Evolutionary conservation across 2,113 vertebrate species (phyloP), one percentile per base, ranked within the genome.

Genomic region (Cynopterus brachyotis): DNA sequence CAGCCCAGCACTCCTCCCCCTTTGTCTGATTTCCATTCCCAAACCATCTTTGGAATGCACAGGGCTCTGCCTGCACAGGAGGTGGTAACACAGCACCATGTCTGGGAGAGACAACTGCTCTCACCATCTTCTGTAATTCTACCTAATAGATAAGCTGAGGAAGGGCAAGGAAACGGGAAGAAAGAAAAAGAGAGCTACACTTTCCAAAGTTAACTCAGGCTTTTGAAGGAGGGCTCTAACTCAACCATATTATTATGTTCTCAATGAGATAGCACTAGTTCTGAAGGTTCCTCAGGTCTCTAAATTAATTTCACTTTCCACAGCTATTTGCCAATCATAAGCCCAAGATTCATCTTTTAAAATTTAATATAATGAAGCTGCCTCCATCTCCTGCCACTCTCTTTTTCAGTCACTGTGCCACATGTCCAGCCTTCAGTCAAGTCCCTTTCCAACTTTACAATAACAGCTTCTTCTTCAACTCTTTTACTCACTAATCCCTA

Each of bases 101-200:
- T 85, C 96, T 83, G 97, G 94, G 98, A 98, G 97, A 98, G 97
- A 96, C 69, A 94, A 0, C 1, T 53, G 55, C 40, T 95, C 45
- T 94, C 9, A 24, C 59, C 16, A 32, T 89, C 92, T 97, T 97
- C 55, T 5, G 97, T 98, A 98, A 98, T 78, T 78, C 79, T 97
- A 98, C 76, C 97, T 96, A 47, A 83, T 2, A 55, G 89, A 79
- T 0, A 80, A 89, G 92, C 91, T 96, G 67, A 90, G 76, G 72
- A 87, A 95, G 88, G n/a, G 66, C 57, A 76, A 91, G 91, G 94
- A 92, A 93, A 94, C 72, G 6, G 22, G 26, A 0, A 1, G 26
- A 0, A 1, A 3, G 15, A 24, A 5, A 64, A 28, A 60, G 28
- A 62, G 59, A 82, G 57, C 50, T 50, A 62, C 35, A 53, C 47